Conservation (phyloP, 2,113 vertebrate genomes). For the Terrapene triunguis region DNA sequence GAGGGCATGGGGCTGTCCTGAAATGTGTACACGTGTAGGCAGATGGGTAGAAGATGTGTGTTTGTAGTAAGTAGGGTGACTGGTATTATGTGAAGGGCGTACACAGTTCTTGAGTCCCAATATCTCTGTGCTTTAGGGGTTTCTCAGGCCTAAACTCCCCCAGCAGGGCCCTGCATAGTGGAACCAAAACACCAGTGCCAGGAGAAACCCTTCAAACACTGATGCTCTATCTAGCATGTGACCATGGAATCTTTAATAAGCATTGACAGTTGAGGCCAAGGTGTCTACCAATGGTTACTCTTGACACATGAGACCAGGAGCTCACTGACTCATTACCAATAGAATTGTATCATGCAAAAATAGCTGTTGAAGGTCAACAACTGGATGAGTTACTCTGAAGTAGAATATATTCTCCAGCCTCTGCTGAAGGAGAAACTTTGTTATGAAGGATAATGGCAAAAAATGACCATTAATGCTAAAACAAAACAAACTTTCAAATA, state of each 20-base stretch:
- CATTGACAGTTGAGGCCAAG: too few species aligned
- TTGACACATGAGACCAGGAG: background rate
- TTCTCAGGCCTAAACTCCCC: background rate
- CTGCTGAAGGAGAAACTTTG: background rate
- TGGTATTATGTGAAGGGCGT: background rate
- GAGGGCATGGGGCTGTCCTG: too few species aligned
- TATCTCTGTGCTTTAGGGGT: background rate
- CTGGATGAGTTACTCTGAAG: background rate
- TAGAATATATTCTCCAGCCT: background rate
- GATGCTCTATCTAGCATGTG: background rate
- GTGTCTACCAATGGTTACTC: background rate
- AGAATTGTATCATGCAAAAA: background rate
- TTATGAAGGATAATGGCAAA: background rate
- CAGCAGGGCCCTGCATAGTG: background rate
- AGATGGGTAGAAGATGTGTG: too few species aligned
- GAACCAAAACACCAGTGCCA: fast-evolving
- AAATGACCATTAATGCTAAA: background rate
- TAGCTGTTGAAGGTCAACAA: fast-evolving
- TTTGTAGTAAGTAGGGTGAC: background rate
- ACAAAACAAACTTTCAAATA: background rate
- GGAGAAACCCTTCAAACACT: fast-evolving
- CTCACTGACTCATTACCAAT: fast-evolving
- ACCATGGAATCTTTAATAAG: too few species aligned
- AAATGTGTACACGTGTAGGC: too few species aligned
- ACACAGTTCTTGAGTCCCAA: background rate